Evolutionary conservation across 2,888 invertebrate genomes (phyloP), one percentile per base, ranked within the genome.

Genomic region (Oscheius sp.): DNA sequence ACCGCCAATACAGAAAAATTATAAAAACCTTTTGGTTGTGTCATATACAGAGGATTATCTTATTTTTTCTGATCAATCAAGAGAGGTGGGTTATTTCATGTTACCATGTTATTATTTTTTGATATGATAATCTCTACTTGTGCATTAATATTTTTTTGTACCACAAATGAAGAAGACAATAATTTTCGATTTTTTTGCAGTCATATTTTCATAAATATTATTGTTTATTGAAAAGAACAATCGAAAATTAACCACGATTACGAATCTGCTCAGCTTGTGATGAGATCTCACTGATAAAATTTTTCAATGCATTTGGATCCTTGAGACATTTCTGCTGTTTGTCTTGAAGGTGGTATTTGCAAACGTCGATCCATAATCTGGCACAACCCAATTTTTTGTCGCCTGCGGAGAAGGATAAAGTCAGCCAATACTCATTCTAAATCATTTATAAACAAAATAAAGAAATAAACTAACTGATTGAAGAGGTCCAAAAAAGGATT

Each of bases 391-490:
- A 70, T 56, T 80, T 80, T 54, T 78, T 76, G 73, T 82, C 84
- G 50, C 85, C 86, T 51, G 84, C 84, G 51, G 83, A 85, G 78
- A 85, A 86, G 5, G 82, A 83, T 75, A 86, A 86, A n/a, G 86
- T 86, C 56, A 86, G 69, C 86, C 86, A 86, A 77, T 86, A 86
- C 68, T 86, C 85, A 68, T 86, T 86, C 84, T 85, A 65, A 24
- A 81, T 65, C 20, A n/a, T n/a, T n/a, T 14, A 51, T 6, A n/a
- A n/a, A n/a, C n/a, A n/a, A n/a, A 14, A 14, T 5, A 20, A 12
- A 28, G 28, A 32, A 17, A 17, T 14, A 22, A 32, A 45, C 69
- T 36, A 67, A 84, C 84, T 69, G 85, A 85, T 75, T 85, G 85
- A 1, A 85, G 78, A 38, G 85, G 85, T 50, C 85, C 85, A 66